These are phyloP conservation scores for Camelus dromedarius DNA, from an alignment of 2,113 vertebrate genomes.

Conservation along the genomic window DNA sequence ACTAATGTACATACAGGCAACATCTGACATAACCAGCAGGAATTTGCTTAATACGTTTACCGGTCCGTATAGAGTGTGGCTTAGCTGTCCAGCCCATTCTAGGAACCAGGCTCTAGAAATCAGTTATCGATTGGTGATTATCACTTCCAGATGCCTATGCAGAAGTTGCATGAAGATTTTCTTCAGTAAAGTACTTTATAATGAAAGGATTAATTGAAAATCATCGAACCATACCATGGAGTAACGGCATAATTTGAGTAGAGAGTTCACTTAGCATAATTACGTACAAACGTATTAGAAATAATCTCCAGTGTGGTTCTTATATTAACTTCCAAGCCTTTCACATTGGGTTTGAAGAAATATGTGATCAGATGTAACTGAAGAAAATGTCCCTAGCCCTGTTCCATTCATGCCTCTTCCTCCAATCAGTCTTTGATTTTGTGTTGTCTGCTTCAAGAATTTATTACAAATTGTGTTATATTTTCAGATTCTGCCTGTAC, in stretches of 20 bases:
- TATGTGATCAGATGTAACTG: background rate
- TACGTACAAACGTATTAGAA: background rate
- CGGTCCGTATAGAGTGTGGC: background rate
- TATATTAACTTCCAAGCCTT: background rate
- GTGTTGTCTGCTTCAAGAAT: background rate
- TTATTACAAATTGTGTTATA: background rate
- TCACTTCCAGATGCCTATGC: background rate
- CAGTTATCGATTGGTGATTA: background rate
- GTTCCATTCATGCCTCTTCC: background rate
- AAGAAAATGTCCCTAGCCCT: background rate
- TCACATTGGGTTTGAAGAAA: background rate
- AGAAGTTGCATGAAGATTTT: conserved; percentile 26
- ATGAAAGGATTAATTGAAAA: conserved; percentile 50
- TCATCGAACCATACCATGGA: background rate
- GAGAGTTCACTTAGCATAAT: background rate
- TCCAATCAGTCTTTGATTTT: background rate
- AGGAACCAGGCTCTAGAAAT: background rate
- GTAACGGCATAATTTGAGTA: conserved; percentile 11
- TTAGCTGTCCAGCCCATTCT: background rate
- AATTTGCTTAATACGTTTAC: background rate
- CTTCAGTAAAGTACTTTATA: conserved; percentile 9
- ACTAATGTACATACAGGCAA: background rate
- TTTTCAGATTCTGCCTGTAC: background rate
- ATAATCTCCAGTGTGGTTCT: background rate
- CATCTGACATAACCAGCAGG: background rate